Conservation (phyloP, 2,888 invertebrate species). For the Nesidiocoris tenuis region DNA sequence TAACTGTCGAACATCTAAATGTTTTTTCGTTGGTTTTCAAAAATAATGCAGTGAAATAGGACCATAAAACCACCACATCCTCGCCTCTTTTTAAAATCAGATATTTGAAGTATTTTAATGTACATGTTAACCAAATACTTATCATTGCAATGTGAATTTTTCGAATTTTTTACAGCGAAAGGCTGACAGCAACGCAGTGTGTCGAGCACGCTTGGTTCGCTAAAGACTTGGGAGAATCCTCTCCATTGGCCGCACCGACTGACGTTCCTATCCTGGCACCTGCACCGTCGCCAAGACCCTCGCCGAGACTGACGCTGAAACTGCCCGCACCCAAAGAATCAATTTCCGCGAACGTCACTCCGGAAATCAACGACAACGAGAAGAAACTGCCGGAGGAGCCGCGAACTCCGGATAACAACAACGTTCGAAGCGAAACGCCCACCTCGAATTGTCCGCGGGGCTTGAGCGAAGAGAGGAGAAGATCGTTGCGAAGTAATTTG, state of each 20-base stretch:
- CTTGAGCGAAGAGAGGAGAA: slow-evolving; percentile 55
- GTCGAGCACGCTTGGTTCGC: slow-evolving; percentile 85
- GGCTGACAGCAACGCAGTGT: slow-evolving; percentile 84
- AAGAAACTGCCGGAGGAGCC: slow-evolving; percentile 1
- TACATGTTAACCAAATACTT: too few relatives aligned
- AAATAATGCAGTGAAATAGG: too few relatives aligned
- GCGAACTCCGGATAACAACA: slow-evolving; percentile 35
- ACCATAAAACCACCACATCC: too few relatives aligned
- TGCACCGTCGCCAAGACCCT: slow-evolving; percentile 37
- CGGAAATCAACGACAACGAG: slow-evolving; percentile 27
- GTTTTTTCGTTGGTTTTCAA: too few relatives aligned
- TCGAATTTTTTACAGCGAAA: slow-evolving; percentile 80
- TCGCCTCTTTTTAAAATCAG: too few relatives aligned
- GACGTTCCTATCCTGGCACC: slow-evolving; percentile 44
- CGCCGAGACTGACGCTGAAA: slow-evolving; percentile 24
- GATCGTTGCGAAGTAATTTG: slow-evolving; percentile 57
- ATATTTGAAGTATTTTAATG: too few relatives aligned
- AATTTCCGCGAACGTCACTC: slow-evolving; percentile 9
- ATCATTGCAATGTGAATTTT: too few relatives aligned
- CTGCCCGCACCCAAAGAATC: slow-evolving; percentile 23
- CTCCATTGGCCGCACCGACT: slow-evolving; percentile 45
- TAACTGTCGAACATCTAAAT: too few relatives aligned
- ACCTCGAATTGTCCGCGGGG: slow-evolving; percentile 49
- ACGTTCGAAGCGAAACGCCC: slow-evolving; percentile 10
- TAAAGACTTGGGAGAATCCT: slow-evolving; percentile 44